phyloP scores from a whole-genome alignment of 1,140 invertebrate species.

The Chrysopa pallens region DNA sequence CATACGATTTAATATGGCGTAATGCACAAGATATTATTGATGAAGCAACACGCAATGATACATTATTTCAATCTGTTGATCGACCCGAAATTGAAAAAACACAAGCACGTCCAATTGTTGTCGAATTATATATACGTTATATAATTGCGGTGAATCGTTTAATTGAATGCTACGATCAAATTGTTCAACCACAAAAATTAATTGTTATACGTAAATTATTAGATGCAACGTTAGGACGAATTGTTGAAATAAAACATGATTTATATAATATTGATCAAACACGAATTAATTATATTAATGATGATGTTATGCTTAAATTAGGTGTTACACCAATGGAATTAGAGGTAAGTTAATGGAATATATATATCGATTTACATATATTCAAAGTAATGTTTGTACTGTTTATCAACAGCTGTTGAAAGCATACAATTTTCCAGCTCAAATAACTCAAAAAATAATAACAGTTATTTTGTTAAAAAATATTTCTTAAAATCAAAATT shows the following conservation, averaged over 20 bases:
- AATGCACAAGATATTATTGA: slow-evolving; percentile 40
- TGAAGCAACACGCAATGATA: slow-evolving; percentile 40
- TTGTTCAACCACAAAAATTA: slow-evolving; percentile 84
- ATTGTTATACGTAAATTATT: slow-evolving; percentile 57
- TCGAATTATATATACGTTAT: slow-evolving; percentile 59
- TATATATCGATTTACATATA: too few species aligned
- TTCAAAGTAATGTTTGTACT: too few species aligned
- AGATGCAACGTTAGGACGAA: slow-evolving; percentile 60
- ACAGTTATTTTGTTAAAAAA: too few species aligned
- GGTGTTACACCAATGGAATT: slow-evolving; percentile 42
- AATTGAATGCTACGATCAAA: slow-evolving; percentile 71
- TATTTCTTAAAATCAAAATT: too few species aligned
- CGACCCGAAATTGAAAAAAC: slow-evolving; percentile 36
- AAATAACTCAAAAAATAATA: too few species aligned
- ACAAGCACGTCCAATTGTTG: slow-evolving; percentile 32
- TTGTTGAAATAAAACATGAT: slow-evolving; percentile 65
- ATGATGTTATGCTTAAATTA: slow-evolving; percentile 24
- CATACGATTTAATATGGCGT: slow-evolving; percentile 48
- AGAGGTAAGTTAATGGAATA: slow-evolving; percentile 14
- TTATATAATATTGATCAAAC: slow-evolving; percentile 70
- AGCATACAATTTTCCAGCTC: too few species aligned
- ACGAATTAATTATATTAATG: slow-evolving; percentile 38
- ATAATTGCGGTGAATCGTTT: slow-evolving; percentile 57
- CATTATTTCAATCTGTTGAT: slow-evolving; percentile 37
- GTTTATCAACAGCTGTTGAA: too few species aligned